Percentiles rank a stretch among this genome's conserved stretches.
phyloP scores from a whole-genome alignment of 1,140 invertebrate genomes.

The Danaus melanippus region DNA sequence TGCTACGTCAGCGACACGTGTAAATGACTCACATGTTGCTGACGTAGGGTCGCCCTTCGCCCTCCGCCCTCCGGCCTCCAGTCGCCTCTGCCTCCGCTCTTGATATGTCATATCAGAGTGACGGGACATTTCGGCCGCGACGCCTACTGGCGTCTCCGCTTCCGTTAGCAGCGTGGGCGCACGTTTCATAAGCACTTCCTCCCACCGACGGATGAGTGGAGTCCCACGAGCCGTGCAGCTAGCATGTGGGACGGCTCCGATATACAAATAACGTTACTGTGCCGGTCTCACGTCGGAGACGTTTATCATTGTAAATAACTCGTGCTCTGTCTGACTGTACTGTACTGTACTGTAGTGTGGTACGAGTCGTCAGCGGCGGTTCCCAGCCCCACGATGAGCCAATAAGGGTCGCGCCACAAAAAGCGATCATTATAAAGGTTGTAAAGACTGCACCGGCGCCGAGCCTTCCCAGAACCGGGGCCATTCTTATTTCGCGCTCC shows the following conservation, averaged over 20 bases:
- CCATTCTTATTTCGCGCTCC: conserved; percentile 70
- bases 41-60: conserved; percentile 35
- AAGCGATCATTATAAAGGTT: conserved; percentile 68
- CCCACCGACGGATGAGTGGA: conserved; percentile 28
- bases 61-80: conserved; percentile 31
- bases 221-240: conserved; percentile 2
- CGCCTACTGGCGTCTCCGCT: conserved; percentile 56
- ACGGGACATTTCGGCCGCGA: conserved; percentile 25
- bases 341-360: too few species aligned
- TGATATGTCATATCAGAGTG: conserved; percentile 18
- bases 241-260: conserved; percentile 23
- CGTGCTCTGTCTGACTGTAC: too few species aligned
- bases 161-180: conserved; percentile 53
- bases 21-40: conserved; percentile 45
- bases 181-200: conserved; percentile 55
- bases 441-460: conserved; percentile 67
- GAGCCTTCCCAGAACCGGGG: conserved; percentile 65
- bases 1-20: conserved; percentile 53
- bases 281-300: conserved; percentile 25
- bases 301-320: too few species aligned
- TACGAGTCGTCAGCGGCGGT: conserved; percentile 18
- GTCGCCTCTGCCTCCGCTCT: conserved; percentile 38
- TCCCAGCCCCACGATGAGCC: conserved; percentile 60
- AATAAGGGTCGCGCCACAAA: conserved; percentile 64
- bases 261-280: conserved; percentile 34